Percentiles rank a stretch among this genome's conserved stretches.
These are phyloP conservation scores for Lasioglossum malachurum DNA, from an alignment of 2,888 invertebrate genomes.

Conservation along the genomic window DNA sequence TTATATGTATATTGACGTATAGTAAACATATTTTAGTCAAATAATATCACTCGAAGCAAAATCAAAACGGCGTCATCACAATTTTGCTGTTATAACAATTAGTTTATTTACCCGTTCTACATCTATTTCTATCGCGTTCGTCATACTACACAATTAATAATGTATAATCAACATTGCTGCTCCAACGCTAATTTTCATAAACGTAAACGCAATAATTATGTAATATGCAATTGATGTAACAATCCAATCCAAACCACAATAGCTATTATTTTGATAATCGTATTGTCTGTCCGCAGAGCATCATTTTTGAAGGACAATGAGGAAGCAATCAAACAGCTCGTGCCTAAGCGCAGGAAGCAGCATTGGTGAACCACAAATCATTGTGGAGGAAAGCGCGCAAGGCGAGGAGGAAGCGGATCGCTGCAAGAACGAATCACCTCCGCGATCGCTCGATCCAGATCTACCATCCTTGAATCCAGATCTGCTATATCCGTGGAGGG, in stretches of 20 bases:
- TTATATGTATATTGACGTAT: no score
- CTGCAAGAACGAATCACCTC: conserved; percentile 85
- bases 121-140: no score
- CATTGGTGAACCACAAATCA: conserved; percentile 91
- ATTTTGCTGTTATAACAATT: no score
- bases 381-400: conserved; percentile 91
- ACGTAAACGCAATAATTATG: neutral
- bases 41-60: no score
- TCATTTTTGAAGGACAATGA: conserved; percentile 70
- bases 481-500: conserved; percentile 92
- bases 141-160: neutral
- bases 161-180: neutral
- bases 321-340: conserved; percentile 78
- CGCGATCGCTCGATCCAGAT: conserved; percentile 90
- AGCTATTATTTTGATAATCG: neutral
- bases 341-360: conserved; percentile 76
- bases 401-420: conserved; percentile 88
- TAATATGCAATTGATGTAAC: neutral
- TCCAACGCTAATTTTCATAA: neutral
- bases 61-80: no score
- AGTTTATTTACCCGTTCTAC: no score
- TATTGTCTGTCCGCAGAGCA: neutral
- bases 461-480: conserved; percentile 92
- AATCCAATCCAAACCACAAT: neutral
- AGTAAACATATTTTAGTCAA: no score